phyloP scores from a whole-genome alignment of 1,140 invertebrate genomes.

The Drosophila nannoptera region DNA sequence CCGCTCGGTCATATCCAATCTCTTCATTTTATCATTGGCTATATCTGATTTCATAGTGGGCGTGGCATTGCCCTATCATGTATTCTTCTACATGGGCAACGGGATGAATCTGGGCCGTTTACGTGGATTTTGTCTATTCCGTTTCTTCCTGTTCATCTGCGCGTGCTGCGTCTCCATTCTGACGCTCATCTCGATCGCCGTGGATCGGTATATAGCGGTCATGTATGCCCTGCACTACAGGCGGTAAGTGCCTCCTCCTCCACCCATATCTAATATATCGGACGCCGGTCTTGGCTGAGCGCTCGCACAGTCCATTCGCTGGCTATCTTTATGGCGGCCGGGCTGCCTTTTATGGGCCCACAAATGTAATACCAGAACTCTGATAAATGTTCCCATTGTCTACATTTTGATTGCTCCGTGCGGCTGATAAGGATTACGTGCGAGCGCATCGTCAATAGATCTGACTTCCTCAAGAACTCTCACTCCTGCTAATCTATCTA shows the following conservation, averaged over 20 bases:
- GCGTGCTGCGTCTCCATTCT: conserved; percentile 88
- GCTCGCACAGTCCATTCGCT: too few relatives aligned
- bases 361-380: too few relatives aligned
- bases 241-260: conserved; percentile 78
- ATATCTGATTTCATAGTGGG: conserved; percentile 87
- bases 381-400: too few relatives aligned
- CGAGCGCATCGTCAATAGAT: too few relatives aligned
- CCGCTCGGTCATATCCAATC: conserved; percentile 81
- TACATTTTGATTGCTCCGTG: too few relatives aligned
- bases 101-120: conserved; percentile 81
- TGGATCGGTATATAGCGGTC: conserved; percentile 91
- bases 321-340: too few relatives aligned
- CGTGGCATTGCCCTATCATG: conserved; percentile 85
- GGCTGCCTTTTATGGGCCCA: too few relatives aligned
- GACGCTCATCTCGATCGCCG: conserved; percentile 89
- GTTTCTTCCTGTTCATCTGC: conserved; percentile 86
- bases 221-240: conserved; percentile 89
- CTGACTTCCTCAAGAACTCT: too few relatives aligned
- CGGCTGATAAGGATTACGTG: too few relatives aligned
- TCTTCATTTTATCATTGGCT: conserved; percentile 87
- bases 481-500: not conserved
- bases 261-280: too few relatives aligned
- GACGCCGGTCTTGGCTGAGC: too few relatives aligned
- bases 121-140: conserved; percentile 83
- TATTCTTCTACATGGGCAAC: conserved; percentile 84